Conservation (phyloP, 2,797 vertebrate genomes). For the Hybognathus amarus region DNA sequence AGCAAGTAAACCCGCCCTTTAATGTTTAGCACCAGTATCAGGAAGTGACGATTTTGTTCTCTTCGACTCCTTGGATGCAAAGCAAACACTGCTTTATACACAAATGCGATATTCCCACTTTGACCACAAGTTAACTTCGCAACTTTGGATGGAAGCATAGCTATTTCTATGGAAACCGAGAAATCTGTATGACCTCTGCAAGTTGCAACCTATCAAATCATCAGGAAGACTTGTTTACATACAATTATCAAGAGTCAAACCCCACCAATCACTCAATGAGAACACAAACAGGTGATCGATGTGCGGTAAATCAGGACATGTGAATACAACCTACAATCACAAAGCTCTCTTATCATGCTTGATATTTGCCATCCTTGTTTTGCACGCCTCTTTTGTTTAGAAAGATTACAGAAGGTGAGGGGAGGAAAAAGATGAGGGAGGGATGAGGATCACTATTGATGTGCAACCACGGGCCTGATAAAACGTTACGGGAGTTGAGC, state of each 20-base stretch:
- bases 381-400: constrained; percentile 74
- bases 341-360: constrained; percentile 71
- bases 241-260: constrained; percentile 60
- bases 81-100: no score
- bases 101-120: no score
- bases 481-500: constrained; percentile 75
- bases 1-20: no score
- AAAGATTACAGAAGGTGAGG: constrained; percentile 74
- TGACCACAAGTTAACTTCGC: no score
- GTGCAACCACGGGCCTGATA: constrained; percentile 77
- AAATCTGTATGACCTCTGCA: neutral
- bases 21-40: no score
- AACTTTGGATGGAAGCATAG: no score
- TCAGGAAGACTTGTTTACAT: constrained; percentile 22
- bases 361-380: constrained; percentile 70
- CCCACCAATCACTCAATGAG: constrained; percentile 23
- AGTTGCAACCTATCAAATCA: constrained; percentile 7
- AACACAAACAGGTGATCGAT: constrained; percentile 65
- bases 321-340: constrained; percentile 54
- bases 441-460: constrained; percentile 76
- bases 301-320: constrained; percentile 55
- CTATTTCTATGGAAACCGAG: constrained; percentile 6
- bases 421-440: constrained; percentile 48
- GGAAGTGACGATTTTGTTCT: no score
- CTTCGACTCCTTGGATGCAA: no score